Evolutionary conservation across 2,797 vertebrate species (phyloP), one percentile per base, ranked within the genome.

Genomic region (Zenarchopterus dispar): DNA sequence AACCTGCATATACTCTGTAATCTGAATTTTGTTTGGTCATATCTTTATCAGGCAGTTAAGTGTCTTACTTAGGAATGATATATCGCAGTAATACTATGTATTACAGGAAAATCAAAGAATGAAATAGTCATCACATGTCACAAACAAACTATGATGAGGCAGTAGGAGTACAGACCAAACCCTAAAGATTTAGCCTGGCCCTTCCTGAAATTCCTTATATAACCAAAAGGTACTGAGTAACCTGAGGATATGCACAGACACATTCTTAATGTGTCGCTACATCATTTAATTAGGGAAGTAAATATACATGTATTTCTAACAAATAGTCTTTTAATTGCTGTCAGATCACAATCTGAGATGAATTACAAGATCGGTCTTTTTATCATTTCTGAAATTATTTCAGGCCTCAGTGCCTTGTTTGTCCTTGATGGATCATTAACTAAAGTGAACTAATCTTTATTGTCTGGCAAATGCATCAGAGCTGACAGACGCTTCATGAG

Each of bases 381-480:
- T 79, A 82, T 63, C 61, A 65, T 84, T 59, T 58, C 17, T 46
- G 17, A 68, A 68, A 65, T 59, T 18, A 75, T 54, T 16, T 33
- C 58, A 56, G 26, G 57, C 56, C 67, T 67, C 42, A 61, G 57
- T 62, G 69, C 70, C 21, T 28, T 15, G 33, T 13, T 55, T 74
- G 79, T 67, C 84, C 80, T 81, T 91, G 84, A 90, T 86, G 52
- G 89, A 94, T 94, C 80, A 94, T 94, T 94, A 91, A 94, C 92
- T 73, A 70, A 63, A 52, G 59, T 43, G 50, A 62, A 78, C 68
- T 77, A 51, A 82, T 86, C 77, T 92, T 84, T 88, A 88, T 75
- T 62, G 77, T 73, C 54, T 36, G 56, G 19, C 1, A 48, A 65
- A 72, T 55, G 54, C 57, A 62, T 68, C 44, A 43, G 45, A 47